Conservation (phyloP, 2,113 vertebrate genomes). For the Ranitomeya imitator region DNA sequence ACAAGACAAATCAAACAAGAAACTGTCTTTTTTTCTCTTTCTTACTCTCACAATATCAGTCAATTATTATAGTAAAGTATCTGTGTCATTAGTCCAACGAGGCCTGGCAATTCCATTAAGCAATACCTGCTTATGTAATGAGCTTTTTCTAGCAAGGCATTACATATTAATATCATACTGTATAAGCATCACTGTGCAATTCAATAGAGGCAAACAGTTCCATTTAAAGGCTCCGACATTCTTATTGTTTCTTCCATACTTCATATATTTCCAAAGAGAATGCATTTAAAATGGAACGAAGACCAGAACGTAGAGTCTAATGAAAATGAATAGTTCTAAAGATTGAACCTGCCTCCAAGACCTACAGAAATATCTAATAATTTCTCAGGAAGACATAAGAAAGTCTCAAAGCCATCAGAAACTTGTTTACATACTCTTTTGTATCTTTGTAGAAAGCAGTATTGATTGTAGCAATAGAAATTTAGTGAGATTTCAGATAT, state of each 20-base stretch:
- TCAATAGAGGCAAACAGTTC: conserved; percentile 42
- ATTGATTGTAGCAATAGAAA: not conserved
- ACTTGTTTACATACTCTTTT: not conserved
- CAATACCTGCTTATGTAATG: conserved; percentile 51
- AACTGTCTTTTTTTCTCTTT: conserved; percentile 15
- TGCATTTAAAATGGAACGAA: conserved; percentile 38
- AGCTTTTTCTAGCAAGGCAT: conserved; percentile 47
- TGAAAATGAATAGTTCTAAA: conserved; percentile 29
- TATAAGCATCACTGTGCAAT: conserved; percentile 44
- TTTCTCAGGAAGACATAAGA: not conserved
- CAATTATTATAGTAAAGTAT: conserved; percentile 44
- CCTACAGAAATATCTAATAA: conserved; percentile 10
- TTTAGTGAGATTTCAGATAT: not conserved
- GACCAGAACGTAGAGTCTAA: conserved; percentile 4
- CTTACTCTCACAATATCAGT: conserved; percentile 26
- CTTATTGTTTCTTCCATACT: conserved; percentile 49
- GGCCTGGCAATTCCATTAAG: conserved; percentile 49
- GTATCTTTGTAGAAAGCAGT: not conserved
- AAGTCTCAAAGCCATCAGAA: not conserved
- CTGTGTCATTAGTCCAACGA: conserved; percentile 42
- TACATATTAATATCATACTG: conserved; percentile 51
- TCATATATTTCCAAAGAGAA: conserved; percentile 44
- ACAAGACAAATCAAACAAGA: conserved; percentile 23
- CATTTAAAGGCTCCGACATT: conserved; percentile 30
- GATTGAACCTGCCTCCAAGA: not conserved